These are phyloP conservation scores for Otocyon megalotis DNA, from an alignment of 2,113 vertebrate genomes.

Conservation along the genomic window DNA sequence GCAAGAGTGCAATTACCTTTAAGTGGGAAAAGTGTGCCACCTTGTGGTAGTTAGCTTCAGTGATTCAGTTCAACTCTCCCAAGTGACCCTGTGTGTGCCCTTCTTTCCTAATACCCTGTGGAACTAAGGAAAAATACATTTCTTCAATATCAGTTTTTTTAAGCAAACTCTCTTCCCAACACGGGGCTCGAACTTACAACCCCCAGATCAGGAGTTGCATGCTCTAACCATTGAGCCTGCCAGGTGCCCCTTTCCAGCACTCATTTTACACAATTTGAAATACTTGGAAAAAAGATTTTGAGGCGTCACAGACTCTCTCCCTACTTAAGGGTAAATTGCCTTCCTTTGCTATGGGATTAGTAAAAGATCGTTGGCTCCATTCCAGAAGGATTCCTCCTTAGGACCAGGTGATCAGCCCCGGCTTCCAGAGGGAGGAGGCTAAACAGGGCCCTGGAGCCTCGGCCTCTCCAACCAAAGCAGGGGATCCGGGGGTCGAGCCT, in stretches of 20 bases:
- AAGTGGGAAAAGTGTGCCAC: slow-evolving; percentile 60
- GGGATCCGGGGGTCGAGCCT: neutral
- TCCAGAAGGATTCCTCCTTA: neutral
- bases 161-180: neutral
- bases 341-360: neutral
- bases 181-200: neutral
- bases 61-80: neutral
- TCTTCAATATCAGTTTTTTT: neutral
- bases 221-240: neutral
- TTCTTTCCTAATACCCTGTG: neutral
- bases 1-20: neutral
- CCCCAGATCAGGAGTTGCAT: neutral
- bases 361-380: neutral
- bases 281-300: neutral
- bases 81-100: neutral
- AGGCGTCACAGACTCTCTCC: neutral
- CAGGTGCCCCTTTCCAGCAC: neutral
- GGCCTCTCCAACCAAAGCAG: neutral
- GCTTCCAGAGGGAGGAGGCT: neutral
- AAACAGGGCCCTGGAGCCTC: too few species aligned
- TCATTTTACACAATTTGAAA: slow-evolving; percentile 15
- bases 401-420: neutral
- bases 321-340: neutral
- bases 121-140: neutral
- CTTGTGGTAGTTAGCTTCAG: slow-evolving; percentile 40